Evolutionary conservation across 2,888 invertebrate species (phyloP).

Genomic region (Trachelus stipa): DNA sequence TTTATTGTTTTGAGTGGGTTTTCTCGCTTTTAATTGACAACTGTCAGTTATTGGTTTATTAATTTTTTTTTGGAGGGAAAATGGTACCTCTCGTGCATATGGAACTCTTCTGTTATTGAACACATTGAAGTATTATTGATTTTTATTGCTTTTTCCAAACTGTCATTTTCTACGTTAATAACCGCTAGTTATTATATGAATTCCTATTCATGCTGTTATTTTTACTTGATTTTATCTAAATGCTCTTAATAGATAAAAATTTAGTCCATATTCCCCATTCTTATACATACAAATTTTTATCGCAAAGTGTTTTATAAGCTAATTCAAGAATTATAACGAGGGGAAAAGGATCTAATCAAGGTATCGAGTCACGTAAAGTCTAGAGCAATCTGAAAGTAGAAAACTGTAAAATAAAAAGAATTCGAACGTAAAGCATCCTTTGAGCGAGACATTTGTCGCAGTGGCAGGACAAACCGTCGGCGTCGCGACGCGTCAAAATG

Average conservation of each 20-base stretch:
- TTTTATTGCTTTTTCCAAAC: background rate
- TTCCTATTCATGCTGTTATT: background rate
- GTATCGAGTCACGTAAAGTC: background rate
- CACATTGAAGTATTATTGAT: background rate
- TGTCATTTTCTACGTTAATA: background rate
- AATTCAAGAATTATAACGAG: background rate
- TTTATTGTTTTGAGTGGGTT: background rate
- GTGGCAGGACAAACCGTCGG: background rate
- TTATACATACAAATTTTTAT: background rate
- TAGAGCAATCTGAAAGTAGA: background rate
- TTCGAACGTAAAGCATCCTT: background rate
- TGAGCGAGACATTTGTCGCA: background rate
- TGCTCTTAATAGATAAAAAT: too few relatives aligned
- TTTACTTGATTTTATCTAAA: background rate
- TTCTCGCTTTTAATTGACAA: background rate
- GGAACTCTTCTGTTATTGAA: background rate
- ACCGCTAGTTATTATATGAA: background rate
- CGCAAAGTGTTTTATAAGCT: background rate
- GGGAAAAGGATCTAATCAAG: background rate
- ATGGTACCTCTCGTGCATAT: background rate
- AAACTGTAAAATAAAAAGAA: background rate
- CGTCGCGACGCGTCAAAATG: constrained; percentile 5
- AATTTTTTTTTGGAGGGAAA: background rate
- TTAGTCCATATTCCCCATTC: too few relatives aligned
- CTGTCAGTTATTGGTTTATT: background rate